Evolutionary conservation across 2,113 vertebrate genomes (phyloP).

Genomic region (Haliaeetus leucogaster): DNA sequence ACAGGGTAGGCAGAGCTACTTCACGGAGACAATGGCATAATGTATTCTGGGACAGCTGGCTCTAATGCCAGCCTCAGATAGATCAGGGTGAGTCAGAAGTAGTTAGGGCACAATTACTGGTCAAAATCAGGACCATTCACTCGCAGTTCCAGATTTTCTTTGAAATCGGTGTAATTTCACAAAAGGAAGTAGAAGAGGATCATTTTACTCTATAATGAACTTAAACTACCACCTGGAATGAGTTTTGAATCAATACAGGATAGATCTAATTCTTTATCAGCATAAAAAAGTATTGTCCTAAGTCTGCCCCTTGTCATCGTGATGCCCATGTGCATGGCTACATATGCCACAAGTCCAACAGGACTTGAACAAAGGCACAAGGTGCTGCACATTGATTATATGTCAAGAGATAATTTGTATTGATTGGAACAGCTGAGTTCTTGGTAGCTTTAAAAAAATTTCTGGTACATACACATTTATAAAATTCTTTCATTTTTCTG

Average conservation of each 20-base stretch:
- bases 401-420: neutral
- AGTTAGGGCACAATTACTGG: slow-evolving; percentile 27
- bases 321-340: neutral
- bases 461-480: neutral
- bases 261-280: neutral
- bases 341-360: neutral
- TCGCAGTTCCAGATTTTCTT: neutral
- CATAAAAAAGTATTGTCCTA: neutral
- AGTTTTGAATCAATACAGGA: neutral
- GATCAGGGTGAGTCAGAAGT: slow-evolving; percentile 9
- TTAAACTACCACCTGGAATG: neutral
- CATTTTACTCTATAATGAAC: neutral
- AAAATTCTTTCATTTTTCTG: neutral
- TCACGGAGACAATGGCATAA: neutral
- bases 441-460: neutral
- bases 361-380: neutral
- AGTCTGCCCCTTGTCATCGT: neutral
- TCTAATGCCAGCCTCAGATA: neutral
- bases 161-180: neutral
- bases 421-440: neutral
- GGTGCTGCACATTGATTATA: neutral
- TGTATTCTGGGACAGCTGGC: slow-evolving; percentile 4
- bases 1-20: neutral
- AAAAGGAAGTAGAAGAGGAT: neutral
- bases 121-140: slow-evolving; percentile 36